phyloP scores from a whole-genome alignment of 2,113 vertebrate species.

The Paracyprichromis sp. region DNA sequence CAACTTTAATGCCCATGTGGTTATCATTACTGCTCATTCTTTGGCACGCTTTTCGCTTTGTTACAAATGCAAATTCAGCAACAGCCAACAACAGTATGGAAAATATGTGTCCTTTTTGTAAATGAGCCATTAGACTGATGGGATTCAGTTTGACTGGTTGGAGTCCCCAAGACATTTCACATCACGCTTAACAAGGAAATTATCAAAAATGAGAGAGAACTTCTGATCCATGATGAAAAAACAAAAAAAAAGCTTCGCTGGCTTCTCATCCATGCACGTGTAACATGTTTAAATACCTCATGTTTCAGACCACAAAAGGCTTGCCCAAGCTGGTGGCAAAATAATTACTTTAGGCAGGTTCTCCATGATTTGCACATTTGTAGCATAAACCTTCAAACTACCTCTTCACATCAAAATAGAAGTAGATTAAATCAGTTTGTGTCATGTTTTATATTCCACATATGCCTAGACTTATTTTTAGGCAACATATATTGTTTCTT shows the following conservation, averaged over 20 bases:
- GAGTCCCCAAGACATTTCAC: background rate
- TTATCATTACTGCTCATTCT: background rate
- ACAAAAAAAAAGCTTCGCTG: background rate
- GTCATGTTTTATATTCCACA: background rate
- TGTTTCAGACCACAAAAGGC: background rate
- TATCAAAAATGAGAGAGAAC: background rate
- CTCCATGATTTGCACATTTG: slow-evolving; percentile 26
- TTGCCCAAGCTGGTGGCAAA: background rate
- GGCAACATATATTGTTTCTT: background rate
- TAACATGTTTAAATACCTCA: slow-evolving; percentile 18
- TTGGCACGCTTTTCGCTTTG: background rate
- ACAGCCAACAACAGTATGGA: background rate
- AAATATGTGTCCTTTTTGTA: background rate
- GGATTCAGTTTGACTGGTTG: background rate
- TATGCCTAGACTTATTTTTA: background rate
- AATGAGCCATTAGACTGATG: background rate
- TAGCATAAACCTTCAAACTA: slow-evolving; percentile 44
- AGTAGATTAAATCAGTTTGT: background rate
- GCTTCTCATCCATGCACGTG: background rate
- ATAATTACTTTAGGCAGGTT: background rate
- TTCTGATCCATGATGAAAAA: background rate
- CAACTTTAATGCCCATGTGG: background rate
- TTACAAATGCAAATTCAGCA: background rate
- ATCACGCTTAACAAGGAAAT: background rate
- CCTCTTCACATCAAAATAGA: slow-evolving; percentile 34